These are phyloP conservation scores for Petrocephalus zakoni DNA, from an alignment of 2,113 vertebrate species.

Conservation along the genomic window DNA sequence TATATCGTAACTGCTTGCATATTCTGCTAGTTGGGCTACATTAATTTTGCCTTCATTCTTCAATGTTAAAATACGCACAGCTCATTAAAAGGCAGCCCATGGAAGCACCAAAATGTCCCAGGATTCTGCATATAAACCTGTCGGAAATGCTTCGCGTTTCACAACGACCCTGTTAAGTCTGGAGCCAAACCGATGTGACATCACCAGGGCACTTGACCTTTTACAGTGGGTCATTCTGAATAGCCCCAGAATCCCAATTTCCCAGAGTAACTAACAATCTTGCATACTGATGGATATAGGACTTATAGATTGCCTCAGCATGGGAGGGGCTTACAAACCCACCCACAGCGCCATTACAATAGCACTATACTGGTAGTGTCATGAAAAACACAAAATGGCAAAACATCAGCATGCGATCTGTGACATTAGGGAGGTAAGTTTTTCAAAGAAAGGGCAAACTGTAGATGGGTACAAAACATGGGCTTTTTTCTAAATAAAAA, in stretches of 20 bases:
- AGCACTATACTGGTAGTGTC: neutral
- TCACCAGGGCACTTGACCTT: neutral
- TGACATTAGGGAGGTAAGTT: neutral
- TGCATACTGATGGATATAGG: neutral
- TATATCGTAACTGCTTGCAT: neutral
- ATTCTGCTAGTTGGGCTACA: neutral
- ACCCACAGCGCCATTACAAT: neutral
- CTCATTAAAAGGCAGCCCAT: neutral
- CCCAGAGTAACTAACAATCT: neutral
- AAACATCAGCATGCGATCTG: neutral
- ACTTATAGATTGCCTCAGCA: neutral
- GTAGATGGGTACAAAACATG: neutral
- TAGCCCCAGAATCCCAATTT: neutral
- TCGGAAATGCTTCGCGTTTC: neutral
- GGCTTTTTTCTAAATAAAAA: neutral
- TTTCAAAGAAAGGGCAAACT: slow-evolving; percentile 5
- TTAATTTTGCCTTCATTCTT: neutral
- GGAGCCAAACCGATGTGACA: neutral
- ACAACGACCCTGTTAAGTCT: neutral
- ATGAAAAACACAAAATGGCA: neutral
- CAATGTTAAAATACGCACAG: neutral
- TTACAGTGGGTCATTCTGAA: neutral
- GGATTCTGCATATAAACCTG: neutral
- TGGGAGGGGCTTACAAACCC: neutral
- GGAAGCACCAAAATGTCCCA: neutral